Percentiles rank a stretch among this genome's conserved stretches.
phyloP scores from a whole-genome alignment of 2,113 vertebrate species.

The Bufo gargarizans region DNA sequence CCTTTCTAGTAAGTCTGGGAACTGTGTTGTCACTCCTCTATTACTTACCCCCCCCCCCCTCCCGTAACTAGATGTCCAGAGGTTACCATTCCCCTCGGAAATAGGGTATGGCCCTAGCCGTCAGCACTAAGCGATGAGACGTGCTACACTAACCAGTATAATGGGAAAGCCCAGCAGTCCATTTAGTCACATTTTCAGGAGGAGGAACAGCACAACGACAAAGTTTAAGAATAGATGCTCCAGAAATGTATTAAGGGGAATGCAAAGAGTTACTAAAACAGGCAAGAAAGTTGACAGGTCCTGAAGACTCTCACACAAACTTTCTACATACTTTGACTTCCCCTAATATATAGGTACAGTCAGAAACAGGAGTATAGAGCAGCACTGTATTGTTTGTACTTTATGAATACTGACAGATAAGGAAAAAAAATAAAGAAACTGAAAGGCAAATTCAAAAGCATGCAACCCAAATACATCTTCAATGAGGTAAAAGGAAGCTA shows the following conservation, averaged over 20 bases:
- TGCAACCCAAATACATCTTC: constrained; percentile 19
- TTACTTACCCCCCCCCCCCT: no score
- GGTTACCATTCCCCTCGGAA: no score
- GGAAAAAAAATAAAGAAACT: neutral
- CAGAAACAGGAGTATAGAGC: neutral
- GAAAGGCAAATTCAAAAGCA: neutral
- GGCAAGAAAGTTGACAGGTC: neutral
- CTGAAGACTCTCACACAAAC: neutral
- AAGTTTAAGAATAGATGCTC: neutral
- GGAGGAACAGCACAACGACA: neutral
- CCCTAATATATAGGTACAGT: neutral
- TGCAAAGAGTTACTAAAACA: neutral
- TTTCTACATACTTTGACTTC: neutral
- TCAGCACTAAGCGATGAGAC: no score
- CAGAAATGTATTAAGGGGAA: neutral
- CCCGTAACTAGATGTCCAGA: no score
- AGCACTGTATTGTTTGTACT: constrained; percentile 17
- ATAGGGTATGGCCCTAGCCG: no score
- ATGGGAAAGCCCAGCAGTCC: neutral
- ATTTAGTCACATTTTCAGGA: neutral
- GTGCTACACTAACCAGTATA: no score
- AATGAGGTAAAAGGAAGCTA: constrained; percentile 33
- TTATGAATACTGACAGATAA: neutral
- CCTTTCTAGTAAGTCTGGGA: no score
- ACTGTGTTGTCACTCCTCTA: no score